Evolutionary conservation across 2,113 vertebrate species (phyloP).

Genomic region (Hepsetus odoe): DNA sequence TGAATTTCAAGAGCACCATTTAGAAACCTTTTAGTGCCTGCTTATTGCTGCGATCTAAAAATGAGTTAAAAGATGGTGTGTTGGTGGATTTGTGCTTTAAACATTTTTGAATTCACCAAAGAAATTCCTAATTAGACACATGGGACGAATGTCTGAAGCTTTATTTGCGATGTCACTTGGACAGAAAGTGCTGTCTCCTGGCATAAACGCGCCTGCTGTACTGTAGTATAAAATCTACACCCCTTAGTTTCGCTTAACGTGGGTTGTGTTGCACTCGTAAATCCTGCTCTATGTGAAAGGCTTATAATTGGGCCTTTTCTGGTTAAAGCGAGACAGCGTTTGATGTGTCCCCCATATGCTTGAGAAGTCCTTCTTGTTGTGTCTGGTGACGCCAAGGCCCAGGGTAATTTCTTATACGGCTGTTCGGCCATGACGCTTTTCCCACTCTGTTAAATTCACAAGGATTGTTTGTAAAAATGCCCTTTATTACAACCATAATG

Average conservation of each 20-base stretch:
- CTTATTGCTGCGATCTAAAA: slow-evolving; percentile 18
- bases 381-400: slow-evolving; percentile 49
- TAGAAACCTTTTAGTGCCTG: slow-evolving; percentile 18
- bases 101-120: slow-evolving; percentile 37
- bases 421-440: slow-evolving; percentile 25
- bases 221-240: slow-evolving; percentile 54
- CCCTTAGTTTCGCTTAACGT: slow-evolving; percentile 50
- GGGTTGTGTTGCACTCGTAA: slow-evolving; percentile 60
- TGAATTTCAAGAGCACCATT: background rate
- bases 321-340: slow-evolving; percentile 40
- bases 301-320: slow-evolving; percentile 58
- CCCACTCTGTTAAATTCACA: slow-evolving; percentile 34
- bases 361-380: slow-evolving; percentile 22
- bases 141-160: slow-evolving; percentile 41
- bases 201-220: slow-evolving; percentile 51
- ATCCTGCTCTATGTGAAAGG: slow-evolving; percentile 57
- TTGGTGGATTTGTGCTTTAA: slow-evolving; percentile 11
- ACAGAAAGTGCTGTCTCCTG: slow-evolving; percentile 49
- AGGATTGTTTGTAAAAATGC: slow-evolving; percentile 30
- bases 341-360: slow-evolving; percentile 65
- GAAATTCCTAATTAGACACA: slow-evolving; percentile 37
- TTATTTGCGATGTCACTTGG: slow-evolving; percentile 53
- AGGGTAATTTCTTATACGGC: slow-evolving; percentile 64
- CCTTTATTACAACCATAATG: slow-evolving; percentile 44
- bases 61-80: slow-evolving; percentile 5